These are phyloP conservation scores for Silurus meridionalis DNA, from an alignment of 2,113 vertebrate species.

Conservation along the genomic window DNA sequence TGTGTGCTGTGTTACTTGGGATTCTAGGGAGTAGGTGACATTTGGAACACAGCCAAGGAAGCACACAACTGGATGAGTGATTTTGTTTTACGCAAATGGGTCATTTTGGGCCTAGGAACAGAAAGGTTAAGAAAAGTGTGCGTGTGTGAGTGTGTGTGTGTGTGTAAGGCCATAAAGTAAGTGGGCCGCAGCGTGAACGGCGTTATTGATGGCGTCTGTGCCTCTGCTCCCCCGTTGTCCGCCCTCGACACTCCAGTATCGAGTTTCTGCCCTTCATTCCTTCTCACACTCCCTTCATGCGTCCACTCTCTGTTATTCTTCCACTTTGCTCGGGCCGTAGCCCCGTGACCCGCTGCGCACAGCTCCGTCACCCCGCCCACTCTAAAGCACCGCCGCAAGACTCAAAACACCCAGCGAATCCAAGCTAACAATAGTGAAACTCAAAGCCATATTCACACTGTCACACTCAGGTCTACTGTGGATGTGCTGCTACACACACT, in stretches of 20 bases:
- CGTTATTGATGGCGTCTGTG: conserved; percentile 72
- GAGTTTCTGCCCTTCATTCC: conserved; percentile 74
- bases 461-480: not conserved
- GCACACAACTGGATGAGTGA: not conserved
- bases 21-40: not conserved
- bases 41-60: not conserved
- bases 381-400: not conserved
- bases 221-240: conserved; percentile 79
- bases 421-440: not conserved
- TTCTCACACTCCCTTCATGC: conserved; percentile 20
- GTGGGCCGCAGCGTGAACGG: conserved; percentile 27
- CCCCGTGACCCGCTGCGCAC: conserved; percentile 74
- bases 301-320: conserved; percentile 80
- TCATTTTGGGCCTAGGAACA: conserved; percentile 1
- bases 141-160: conserved; percentile 17
- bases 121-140: conserved; percentile 13
- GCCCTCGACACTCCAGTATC: conserved; percentile 81
- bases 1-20: too few species aligned
- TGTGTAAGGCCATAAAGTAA: conserved; percentile 37
- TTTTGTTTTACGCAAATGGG: not conserved
- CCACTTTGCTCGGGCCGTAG: conserved; percentile 85
- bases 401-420: not conserved
- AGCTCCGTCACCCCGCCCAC: conserved; percentile 72
- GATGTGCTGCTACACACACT: not conserved
- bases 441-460: not conserved